Conservation (phyloP, 2,797 vertebrate genomes). For the Periophthalmus magnuspinnatus region DNA sequence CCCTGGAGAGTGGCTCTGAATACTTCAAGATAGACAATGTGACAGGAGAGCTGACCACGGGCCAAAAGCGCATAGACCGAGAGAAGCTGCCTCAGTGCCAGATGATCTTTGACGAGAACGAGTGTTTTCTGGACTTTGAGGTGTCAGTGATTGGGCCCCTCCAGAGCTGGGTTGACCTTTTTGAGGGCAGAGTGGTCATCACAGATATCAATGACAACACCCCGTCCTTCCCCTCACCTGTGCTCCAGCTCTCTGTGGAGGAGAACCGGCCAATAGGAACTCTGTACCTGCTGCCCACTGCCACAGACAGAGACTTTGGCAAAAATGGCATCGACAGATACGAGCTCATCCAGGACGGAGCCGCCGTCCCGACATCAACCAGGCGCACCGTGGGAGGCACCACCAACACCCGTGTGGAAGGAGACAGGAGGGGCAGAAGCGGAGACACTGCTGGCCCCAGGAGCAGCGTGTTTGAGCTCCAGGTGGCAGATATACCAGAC, state of each 20-base stretch:
- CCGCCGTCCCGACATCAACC: slow-evolving; percentile 64
- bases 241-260: slow-evolving; percentile 95
- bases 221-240: slow-evolving; percentile 93
- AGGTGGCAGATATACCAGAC: slow-evolving; percentile 94
- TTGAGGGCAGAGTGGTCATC: slow-evolving; percentile 92
- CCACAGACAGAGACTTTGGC: slow-evolving; percentile 95
- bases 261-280: slow-evolving; percentile 96
- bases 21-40: slow-evolving; percentile 97
- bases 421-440: slow-evolving; percentile 72
- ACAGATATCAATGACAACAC: slow-evolving; percentile 98
- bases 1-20: slow-evolving; percentile 93
- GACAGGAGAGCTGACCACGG: slow-evolving; percentile 94
- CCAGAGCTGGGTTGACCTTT: slow-evolving; percentile 97
- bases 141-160: slow-evolving; percentile 95
- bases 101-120: slow-evolving; percentile 98
- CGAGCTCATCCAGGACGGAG: slow-evolving; percentile 89
- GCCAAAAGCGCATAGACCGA: slow-evolving; percentile 90
- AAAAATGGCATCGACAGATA: slow-evolving; percentile 94
- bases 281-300: slow-evolving; percentile 94
- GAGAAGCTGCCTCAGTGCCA: slow-evolving; percentile 96
- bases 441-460: slow-evolving; percentile 70
- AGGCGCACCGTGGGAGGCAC: slow-evolving; percentile 65
- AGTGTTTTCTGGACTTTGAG: slow-evolving; percentile 97
- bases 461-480: slow-evolving; percentile 92
- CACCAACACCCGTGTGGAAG: slow-evolving; percentile 65